A percentile compares a stretch with the other conserved stretches of the same genome.
phyloP scores from a whole-genome alignment of 2,888 invertebrate genomes.

The Metopia argyrocephala region DNA sequence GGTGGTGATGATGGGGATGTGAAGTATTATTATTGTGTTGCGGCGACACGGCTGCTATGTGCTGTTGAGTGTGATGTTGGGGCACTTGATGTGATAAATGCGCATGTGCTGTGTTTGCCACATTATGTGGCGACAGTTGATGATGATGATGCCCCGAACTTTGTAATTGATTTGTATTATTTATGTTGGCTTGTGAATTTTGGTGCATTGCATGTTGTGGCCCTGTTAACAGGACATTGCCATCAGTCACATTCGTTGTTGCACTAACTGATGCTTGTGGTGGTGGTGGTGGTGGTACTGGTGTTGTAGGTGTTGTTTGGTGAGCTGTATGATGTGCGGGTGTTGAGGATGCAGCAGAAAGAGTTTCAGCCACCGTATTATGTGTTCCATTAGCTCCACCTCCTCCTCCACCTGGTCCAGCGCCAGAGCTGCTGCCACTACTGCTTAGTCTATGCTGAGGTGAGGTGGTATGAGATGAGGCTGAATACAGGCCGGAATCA shows the following conservation, averaged over 20 bases:
- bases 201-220: constrained; percentile 48
- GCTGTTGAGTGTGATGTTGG: constrained; percentile 9
- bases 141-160: constrained; percentile 56
- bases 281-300: constrained; percentile 59
- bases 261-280: constrained; percentile 52
- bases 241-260: constrained; percentile 48
- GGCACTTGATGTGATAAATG: constrained; percentile 54
- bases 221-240: constrained; percentile 50
- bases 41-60: constrained; percentile 66
- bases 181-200: constrained; percentile 25
- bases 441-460: constrained; percentile 70
- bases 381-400: constrained; percentile 65
- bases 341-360: constrained; percentile 59
- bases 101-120: constrained; percentile 50
- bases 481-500: constrained; percentile 74
- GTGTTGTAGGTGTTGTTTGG: constrained; percentile 55
- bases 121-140: constrained; percentile 57
- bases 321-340: constrained; percentile 62
- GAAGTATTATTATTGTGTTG: constrained; percentile 24
- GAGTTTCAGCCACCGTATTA: constrained; percentile 70
- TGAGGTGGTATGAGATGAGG: constrained; percentile 75
- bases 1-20: constrained; percentile 44
- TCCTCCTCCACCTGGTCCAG: constrained; percentile 43
- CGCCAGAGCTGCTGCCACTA: constrained; percentile 59
- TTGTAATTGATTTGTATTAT: constrained; percentile 58